phyloP scores from a whole-genome alignment of 2,797 vertebrate genomes.

The Triplophysa bombifrons region DNA sequence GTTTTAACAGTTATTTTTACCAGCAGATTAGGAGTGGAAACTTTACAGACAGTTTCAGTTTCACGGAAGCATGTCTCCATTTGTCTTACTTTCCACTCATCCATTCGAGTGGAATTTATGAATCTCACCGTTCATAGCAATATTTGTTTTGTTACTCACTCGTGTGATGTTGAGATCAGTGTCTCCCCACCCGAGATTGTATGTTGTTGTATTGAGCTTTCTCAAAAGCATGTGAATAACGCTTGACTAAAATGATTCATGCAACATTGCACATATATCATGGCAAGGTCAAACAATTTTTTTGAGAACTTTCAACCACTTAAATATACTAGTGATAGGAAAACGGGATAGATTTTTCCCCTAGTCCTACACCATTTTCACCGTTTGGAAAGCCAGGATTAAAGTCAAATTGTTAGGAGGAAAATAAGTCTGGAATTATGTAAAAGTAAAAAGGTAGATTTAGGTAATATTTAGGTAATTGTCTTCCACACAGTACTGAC shows the following conservation, averaged over 20 bases:
- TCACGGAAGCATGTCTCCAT: background rate
- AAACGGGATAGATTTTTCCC: too few relatives aligned
- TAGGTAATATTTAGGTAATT: too few relatives aligned
- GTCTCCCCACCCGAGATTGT: background rate
- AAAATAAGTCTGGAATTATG: too few relatives aligned
- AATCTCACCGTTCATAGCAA: slow-evolving; percentile 5
- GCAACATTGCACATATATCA: background rate
- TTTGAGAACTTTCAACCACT: too few relatives aligned
- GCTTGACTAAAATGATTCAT: background rate
- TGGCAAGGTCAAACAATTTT: background rate
- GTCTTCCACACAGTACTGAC: background rate
- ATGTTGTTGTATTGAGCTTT: background rate
- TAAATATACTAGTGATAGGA: too few relatives aligned
- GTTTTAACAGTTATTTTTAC: background rate
- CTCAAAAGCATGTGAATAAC: background rate
- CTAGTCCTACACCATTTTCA: too few relatives aligned
- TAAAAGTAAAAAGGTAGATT: too few relatives aligned
- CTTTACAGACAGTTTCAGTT: background rate
- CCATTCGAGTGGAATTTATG: background rate
- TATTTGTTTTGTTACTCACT: slow-evolving; percentile 19
- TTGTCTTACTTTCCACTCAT: background rate
- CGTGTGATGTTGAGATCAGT: background rate
- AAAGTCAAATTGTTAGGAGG: too few relatives aligned
- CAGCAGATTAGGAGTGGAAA: background rate
- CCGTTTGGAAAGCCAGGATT: too few relatives aligned